A percentile compares a stretch with the other conserved stretches of the same genome.
These are phyloP conservation scores for Eupleurogrammus muticus DNA, from an alignment of 2,797 vertebrate genomes.

Conservation along the genomic window DNA sequence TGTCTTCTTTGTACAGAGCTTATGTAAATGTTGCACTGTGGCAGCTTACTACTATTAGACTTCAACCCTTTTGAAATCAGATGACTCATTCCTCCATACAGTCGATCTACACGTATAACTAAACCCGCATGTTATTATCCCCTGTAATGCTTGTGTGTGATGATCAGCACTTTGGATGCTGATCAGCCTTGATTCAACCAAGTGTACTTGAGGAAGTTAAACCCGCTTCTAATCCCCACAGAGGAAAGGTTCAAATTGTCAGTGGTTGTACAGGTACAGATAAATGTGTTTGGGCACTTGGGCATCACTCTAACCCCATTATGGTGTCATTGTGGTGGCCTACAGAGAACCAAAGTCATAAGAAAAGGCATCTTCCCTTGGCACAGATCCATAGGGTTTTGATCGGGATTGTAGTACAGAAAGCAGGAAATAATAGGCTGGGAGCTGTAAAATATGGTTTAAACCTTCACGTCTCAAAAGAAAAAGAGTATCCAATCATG, in stretches of 20 bases:
- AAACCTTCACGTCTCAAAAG: background rate
- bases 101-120: conserved; percentile 10
- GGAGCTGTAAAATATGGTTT: conserved; percentile 10
- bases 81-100: conserved; percentile 22
- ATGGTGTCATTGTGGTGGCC: conserved; percentile 14
- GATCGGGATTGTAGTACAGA: conserved; percentile 25
- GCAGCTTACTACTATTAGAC: background rate
- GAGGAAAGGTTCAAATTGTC: conserved; percentile 23
- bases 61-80: conserved; percentile 11
- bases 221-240: conserved; percentile 41
- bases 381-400: conserved; percentile 4
- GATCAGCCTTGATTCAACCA: conserved; percentile 23
- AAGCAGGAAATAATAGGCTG: conserved; percentile 1
- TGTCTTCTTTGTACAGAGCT: background rate
- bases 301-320: conserved; percentile 56
- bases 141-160: conserved; percentile 37
- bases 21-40: background rate
- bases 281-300: conserved; percentile 42
- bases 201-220: conserved; percentile 21
- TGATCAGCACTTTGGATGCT: conserved; percentile 49
- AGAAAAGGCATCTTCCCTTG: conserved; percentile 14
- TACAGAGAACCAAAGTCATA: conserved; percentile 25
- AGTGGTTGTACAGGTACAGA: conserved; percentile 33
- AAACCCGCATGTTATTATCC: conserved; percentile 47
- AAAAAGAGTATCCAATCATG: conserved; percentile 4